Percentiles rank a stretch among this genome's conserved stretches.
phyloP scores from a whole-genome alignment of 1,140 invertebrate species.

The Chlorops oryzae region DNA sequence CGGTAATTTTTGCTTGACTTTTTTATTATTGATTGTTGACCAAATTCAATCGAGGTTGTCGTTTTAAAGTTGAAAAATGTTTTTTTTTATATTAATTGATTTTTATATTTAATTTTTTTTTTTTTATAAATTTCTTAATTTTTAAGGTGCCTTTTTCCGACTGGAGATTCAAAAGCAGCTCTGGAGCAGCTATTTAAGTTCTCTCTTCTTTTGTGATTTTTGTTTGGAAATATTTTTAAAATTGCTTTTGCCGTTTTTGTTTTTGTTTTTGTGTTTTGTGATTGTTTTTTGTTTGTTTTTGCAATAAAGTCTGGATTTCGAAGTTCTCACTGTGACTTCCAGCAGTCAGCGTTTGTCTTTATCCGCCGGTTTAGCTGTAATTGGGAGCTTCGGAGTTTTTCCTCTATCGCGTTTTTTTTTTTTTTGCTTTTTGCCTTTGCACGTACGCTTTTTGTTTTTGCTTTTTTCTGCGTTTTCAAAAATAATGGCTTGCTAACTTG shows the following conservation, averaged over 20 bases:
- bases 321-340: too few relatives aligned
- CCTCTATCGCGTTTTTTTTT: slow-evolving; percentile 7
- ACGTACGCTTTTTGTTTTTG: background rate
- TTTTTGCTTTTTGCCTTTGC: slow-evolving; percentile 6
- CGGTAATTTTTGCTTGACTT: too few relatives aligned
- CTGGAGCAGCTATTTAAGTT: too few relatives aligned
- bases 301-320: too few relatives aligned
- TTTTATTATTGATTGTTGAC: too few relatives aligned
- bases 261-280: slow-evolving; percentile 2
- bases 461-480: background rate
- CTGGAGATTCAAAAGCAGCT: too few relatives aligned
- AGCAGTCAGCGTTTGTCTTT: too few relatives aligned
- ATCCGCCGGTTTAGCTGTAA: slow-evolving; percentile 5
- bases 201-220: slow-evolving; percentile 2
- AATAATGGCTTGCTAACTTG: background rate
- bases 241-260: slow-evolving; percentile 7
- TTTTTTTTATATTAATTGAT: slow-evolving; percentile 1
- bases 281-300: slow-evolving; percentile 1
- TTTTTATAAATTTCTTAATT: slow-evolving; percentile 6
- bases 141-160: background rate
- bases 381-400: slow-evolving; percentile 1
- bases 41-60: too few relatives aligned
- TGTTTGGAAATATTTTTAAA: slow-evolving; percentile 5
- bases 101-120: slow-evolving; percentile 3
- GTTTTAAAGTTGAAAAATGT: slow-evolving; percentile 12